Evolutionary conservation across 2,797 vertebrate species (phyloP), one percentile per base, ranked within the genome.

Genomic region (Enteromius radiatus): DNA sequence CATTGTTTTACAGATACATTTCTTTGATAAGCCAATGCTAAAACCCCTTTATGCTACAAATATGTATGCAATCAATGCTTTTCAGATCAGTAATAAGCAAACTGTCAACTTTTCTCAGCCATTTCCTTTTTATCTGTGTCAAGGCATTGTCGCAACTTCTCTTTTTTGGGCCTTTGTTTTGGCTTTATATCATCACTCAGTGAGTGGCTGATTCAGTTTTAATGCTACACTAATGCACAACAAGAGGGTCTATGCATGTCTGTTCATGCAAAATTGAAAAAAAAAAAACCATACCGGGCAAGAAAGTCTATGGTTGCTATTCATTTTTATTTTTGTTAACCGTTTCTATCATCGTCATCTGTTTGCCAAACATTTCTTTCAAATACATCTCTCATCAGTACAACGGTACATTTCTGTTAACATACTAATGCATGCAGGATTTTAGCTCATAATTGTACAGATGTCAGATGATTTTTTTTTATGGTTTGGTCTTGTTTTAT

Each of bases 371-470:
- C 68, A 81, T 83, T 86, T 86, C n/a, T 67, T 26, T 63, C 49
- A 26, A 28, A 23, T 59, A 15, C 41, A 65, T 26, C 84, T 56
- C 36, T 86, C 64, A 59, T 31, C 45, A 71, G 33, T 38, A 59
- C 69, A 85, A 84, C 54, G 77, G 77, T 87, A 84, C 81, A 77
- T 69, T 83, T 70, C 74, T 83, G 64, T 83, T 83, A 69, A 84
- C 76, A 69, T 84, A 84, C 52, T 85, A 84, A 69, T 82, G 76
- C 86, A 85, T 88, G 86, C 80, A 85, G 76, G 71, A 68, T 65
- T 80, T 64, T 84, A 82, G 73, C 80, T 82, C 71, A 83, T 81
- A 80, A 71, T 64, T 85, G 64, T 86, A 82, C 65, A 82, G 84
- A 81, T 82, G 61, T 79, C 80, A 84, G 70, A 33, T 56, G 70